Evolutionary conservation across 1,140 invertebrate genomes (phyloP), one percentile per base, ranked within the genome.

Genomic region (Agrypnia vestita): DNA sequence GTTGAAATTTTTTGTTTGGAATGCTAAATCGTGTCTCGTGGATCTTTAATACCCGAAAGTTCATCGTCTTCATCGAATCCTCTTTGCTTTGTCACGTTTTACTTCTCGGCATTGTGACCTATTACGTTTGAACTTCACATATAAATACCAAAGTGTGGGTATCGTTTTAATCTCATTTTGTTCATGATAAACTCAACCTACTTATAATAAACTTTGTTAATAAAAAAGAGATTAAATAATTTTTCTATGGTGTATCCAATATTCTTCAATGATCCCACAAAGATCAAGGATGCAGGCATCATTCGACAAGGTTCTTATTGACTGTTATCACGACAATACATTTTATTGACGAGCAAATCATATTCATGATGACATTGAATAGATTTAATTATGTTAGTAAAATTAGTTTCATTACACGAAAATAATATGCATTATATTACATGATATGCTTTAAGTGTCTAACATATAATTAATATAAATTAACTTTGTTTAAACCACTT

Each of bases 121-220:
- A 47, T 49, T 46, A 12, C 64, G 64, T 17, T 69, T 47, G 64
- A 69, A 47, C 43, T 69, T 69, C 44, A 10, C 25, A 69, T 46
- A 43, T 59, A 62, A 21, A 46, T 69, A 69, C n/a, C 11, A 69
- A 69, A 69, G 15, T 3, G 13, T 25, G 13, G 10, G 43, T 46
- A 62, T 69, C 46, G 64, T 69, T 69, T 69, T 69, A 47, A 69
- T 69, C 64, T 49, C 44, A 69, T 64, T 64, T n/a, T 15, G 21
- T 64, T 15, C 49, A 51, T 35, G 49, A 51, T 12, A 51, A 15
- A 15, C 61, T 64, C n/a, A 64, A 64, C 19, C 61, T 44, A 64
- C 35, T 13, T 64, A 64, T 12, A 13, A 64, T 25, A 13, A 59
- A 10, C 17, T 21, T 15, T 59, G 55, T 19, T 59, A 59, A 59